A percentile compares a stretch with the other conserved stretches of the same genome.
These are phyloP conservation scores for Cheirogaleus medius DNA, from an alignment of 2,113 vertebrate genomes.

Conservation along the genomic window DNA sequence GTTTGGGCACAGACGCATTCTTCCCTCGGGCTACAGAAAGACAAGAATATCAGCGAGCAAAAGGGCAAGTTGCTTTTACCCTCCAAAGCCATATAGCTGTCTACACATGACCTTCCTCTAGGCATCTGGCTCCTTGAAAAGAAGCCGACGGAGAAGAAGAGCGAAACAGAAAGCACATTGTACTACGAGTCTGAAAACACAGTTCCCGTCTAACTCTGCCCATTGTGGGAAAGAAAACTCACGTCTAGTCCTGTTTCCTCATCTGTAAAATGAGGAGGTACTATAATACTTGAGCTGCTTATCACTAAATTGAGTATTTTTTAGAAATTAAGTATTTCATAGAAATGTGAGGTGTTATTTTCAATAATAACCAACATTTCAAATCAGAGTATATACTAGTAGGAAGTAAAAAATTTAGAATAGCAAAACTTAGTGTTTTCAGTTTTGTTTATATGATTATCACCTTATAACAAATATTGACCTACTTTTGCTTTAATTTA, in stretches of 20 bases:
- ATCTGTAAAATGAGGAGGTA: not conserved
- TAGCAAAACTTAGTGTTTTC: not conserved
- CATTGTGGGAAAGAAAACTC: not conserved
- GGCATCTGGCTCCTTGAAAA: not conserved
- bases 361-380: slow-evolving; percentile 30
- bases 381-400: slow-evolving; percentile 1
- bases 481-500: slow-evolving; percentile 94
- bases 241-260: not conserved
- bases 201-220: not conserved
- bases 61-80: not conserved
- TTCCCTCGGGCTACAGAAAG: slow-evolving; percentile 87
- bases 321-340: not conserved
- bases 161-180: not conserved
- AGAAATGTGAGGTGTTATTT: slow-evolving; percentile 6
- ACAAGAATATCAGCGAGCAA: not conserved
- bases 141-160: not conserved
- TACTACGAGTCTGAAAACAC: not conserved
- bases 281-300: not conserved
- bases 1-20: slow-evolving; percentile 92
- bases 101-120: not conserved
- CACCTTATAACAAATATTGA: slow-evolving; percentile 73
- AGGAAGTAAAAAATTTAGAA: slow-evolving; percentile 21
- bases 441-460: slow-evolving; percentile 30
- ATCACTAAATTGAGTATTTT: not conserved
- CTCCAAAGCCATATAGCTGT: not conserved